Conservation (phyloP, 2,113 vertebrate genomes). For the Strix aluco region DNA sequence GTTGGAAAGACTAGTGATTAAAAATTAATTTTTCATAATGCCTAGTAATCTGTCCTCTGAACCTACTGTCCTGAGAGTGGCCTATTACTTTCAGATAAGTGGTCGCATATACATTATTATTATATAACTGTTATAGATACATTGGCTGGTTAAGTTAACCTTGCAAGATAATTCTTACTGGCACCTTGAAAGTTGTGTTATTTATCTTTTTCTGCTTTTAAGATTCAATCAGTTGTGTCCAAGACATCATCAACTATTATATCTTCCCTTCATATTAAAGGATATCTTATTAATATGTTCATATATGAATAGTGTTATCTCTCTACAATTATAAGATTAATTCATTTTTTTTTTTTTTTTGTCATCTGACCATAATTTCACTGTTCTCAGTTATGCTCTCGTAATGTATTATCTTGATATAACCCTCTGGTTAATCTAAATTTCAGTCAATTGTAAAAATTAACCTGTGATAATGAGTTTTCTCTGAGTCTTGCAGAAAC, state of each 20-base stretch:
- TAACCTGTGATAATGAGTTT: not conserved
- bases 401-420: not conserved
- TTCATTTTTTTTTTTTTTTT: not conserved
- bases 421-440: not conserved
- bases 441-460: not conserved
- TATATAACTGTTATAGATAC: not conserved
- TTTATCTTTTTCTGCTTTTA: not conserved
- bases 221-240: not conserved
- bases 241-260: not conserved
- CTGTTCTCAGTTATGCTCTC: not conserved
- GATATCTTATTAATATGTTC: not conserved
- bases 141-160: not conserved
- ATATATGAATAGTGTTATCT: not conserved
- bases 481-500: not conserved
- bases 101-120: not conserved
- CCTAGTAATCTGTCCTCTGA: not conserved
- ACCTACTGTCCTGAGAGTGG: not conserved
- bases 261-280: not conserved
- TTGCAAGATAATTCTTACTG: not conserved
- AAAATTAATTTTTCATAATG: constrained; percentile 2
- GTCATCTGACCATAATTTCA: not conserved
- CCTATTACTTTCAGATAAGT: not conserved
- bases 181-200: not conserved
- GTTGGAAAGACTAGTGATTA: not conserved
- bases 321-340: not conserved